Evolutionary conservation across 2,888 invertebrate species (phyloP), one percentile per base, ranked within the genome.

Genomic region (Leucophenga maculata): DNA sequence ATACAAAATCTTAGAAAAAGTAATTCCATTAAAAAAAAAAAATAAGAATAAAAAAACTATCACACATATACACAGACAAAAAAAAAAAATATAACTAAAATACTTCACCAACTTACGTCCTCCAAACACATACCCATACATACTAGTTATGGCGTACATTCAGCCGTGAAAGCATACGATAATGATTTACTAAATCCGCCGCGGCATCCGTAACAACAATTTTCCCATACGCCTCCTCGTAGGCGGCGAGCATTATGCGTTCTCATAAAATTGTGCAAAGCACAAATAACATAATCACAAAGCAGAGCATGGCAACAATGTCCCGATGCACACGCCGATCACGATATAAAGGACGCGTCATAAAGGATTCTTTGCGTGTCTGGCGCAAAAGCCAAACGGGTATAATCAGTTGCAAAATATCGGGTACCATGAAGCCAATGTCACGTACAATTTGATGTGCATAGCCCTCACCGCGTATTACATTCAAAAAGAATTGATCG

Each of bases 371-470:
- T 11, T 83, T 82, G 3, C 89, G 84, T 14, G 85, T 78, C 68
- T 87, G 85, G 62, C 89, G 86, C 70, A 91, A 82, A 72, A 90
- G 86, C 87, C 90, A 89, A 16, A 91, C 75, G 48, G 93, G 92
- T 72, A 94, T 88, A 18, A 91, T 75, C 31, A 93, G 89, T 79
- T 93, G 92, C 46, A 93, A 86, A 59, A 92, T 85, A 79, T 93
- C 93, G 31, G 93, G 92, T 69, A 92, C 89, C 93, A 93, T 93
- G 77, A 93, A 91, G 44, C 91, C 91, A 74, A 93, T 86, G 86
- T 93, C 93, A 13, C 93, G 90, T 65, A 93, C 89, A 65, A 92
- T 92, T 89, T 93, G 93, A 88, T 93, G 93, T 20, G 91, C 89
- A 73, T 91, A 90, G 6, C 93, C 93, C 85, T 92, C 91, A 64